These are phyloP conservation scores for Halichoerus grypus DNA, from an alignment of 2,113 vertebrate species.

Conservation along the genomic window DNA sequence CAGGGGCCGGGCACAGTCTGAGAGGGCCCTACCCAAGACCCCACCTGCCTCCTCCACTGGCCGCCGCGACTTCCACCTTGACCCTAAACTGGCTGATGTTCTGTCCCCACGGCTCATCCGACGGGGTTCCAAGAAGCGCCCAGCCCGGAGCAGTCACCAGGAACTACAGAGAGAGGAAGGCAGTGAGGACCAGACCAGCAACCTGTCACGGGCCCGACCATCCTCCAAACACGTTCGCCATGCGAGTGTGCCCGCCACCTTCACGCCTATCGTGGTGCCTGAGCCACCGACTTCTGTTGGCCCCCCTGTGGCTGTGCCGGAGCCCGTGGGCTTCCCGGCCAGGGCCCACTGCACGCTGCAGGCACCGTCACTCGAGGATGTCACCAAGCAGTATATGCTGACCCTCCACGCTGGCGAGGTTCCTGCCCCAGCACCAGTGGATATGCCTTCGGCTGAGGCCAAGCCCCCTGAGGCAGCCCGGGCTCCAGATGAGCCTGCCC, in stretches of 20 bases:
- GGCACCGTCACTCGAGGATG: slow-evolving; percentile 92
- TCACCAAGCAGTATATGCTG: slow-evolving; percentile 93
- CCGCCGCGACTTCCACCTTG: slow-evolving; percentile 87
- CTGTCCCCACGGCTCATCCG: slow-evolving; percentile 90
- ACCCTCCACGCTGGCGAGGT: slow-evolving; percentile 87
- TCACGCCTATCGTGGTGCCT: slow-evolving; percentile 90
- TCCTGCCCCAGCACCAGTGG: slow-evolving; percentile 78
- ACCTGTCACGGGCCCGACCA: slow-evolving; percentile 68
- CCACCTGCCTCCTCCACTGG: slow-evolving; percentile 43
- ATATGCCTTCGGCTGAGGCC: slow-evolving; percentile 85
- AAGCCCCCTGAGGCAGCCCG: slow-evolving; percentile 84
- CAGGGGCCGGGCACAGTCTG: slow-evolving; percentile 86
- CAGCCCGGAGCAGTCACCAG: slow-evolving; percentile 89
- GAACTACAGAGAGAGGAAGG: slow-evolving; percentile 83
- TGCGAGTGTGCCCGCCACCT: slow-evolving; percentile 93
- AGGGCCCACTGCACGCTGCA: slow-evolving; percentile 84
- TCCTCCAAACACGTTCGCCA: slow-evolving; percentile 90
- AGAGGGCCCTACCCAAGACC: slow-evolving; percentile 79
- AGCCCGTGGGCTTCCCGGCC: slow-evolving; percentile 76
- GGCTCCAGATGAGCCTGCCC: slow-evolving; percentile 86
- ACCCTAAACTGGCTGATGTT: slow-evolving; percentile 90
- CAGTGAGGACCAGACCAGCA: slow-evolving; percentile 59
- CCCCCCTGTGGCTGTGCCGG: slow-evolving; percentile 65
- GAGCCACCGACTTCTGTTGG: slow-evolving; percentile 82
- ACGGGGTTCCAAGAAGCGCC: slow-evolving; percentile 93